A percentile compares a stretch with the other conserved stretches of the same genome.
Evolutionary conservation across 2,888 invertebrate genomes (phyloP).

Genomic region (Plutella xylostella): DNA sequence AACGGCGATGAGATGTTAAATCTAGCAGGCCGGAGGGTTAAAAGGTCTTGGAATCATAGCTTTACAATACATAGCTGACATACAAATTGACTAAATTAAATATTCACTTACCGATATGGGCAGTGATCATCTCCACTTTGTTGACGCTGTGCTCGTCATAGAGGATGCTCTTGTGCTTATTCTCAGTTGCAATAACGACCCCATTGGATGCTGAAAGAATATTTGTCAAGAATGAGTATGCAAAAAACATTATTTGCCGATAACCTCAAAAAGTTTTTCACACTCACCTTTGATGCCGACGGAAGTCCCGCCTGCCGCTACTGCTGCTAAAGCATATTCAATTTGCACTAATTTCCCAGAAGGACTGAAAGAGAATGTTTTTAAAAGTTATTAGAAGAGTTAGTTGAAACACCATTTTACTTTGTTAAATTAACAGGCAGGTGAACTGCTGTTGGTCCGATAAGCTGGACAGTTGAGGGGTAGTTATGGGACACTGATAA

Average conservation of each 20-base stretch:
- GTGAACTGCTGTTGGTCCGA: too few relatives aligned
- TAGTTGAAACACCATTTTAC: too few relatives aligned
- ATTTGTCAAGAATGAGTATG: slow-evolving; percentile 5
- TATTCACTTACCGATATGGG: slow-evolving; percentile 73
- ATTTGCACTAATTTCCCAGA: slow-evolving; percentile 99
- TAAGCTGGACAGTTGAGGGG: too few relatives aligned
- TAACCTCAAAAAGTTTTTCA: slow-evolving; percentile 14
- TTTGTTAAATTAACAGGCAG: too few relatives aligned
- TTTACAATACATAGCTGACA: too few relatives aligned
- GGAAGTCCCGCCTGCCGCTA: slow-evolving; percentile 97
- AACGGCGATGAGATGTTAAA: too few relatives aligned
- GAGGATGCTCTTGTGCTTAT: slow-evolving; percentile 96
- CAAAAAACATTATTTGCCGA: slow-evolving; percentile 1
- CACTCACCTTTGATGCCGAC: slow-evolving; percentile 94
- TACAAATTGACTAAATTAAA: too few relatives aligned
- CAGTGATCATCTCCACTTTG: slow-evolving; percentile 96
- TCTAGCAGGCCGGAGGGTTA: too few relatives aligned
- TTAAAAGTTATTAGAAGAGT: too few relatives aligned
- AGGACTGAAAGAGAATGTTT: slow-evolving; percentile 82
- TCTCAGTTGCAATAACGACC: slow-evolving; percentile 98
- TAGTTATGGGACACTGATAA: too few relatives aligned
- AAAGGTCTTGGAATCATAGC: too few relatives aligned
- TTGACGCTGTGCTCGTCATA: slow-evolving; percentile 97
- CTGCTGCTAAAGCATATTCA: slow-evolving; percentile 99
- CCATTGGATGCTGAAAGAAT: slow-evolving; percentile 89